Evolutionary conservation across 2,797 vertebrate genomes (phyloP).

Genomic region (Falco concolor): DNA sequence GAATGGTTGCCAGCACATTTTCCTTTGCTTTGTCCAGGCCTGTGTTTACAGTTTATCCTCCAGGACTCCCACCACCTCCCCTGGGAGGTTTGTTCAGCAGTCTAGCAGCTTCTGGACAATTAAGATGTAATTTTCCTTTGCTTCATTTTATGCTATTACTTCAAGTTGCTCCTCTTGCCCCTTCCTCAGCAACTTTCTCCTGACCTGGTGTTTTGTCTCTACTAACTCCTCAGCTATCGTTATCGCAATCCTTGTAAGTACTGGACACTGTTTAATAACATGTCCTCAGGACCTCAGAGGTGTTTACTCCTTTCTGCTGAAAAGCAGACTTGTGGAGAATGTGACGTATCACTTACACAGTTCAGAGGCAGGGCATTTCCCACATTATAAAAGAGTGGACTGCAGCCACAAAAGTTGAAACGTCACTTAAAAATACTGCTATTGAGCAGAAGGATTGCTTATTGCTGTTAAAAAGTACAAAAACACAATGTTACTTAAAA

Average conservation of each 20-base stretch:
- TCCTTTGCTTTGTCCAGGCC: background rate
- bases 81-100: background rate
- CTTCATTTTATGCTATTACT: background rate
- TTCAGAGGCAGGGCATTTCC: slow-evolving; percentile 57
- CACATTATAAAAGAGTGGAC: slow-evolving; percentile 29
- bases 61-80: background rate
- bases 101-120: background rate
- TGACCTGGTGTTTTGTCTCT: background rate
- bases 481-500: background rate
- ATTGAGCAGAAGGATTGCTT: slow-evolving; percentile 5
- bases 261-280: background rate
- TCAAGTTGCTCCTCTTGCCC: background rate
- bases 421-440: background rate
- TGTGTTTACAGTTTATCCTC: background rate
- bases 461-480: background rate
- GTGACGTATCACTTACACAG: background rate
- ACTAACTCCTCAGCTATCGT: background rate
- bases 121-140: background rate
- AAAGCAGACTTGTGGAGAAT: background rate
- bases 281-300: background rate
- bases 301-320: slow-evolving; percentile 26
- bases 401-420: background rate
- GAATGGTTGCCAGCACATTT: background rate
- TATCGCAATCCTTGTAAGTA: background rate
- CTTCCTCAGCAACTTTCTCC: background rate